phyloP scores from a whole-genome alignment of 2,888 invertebrate genomes.

The Tinea semifulvella region DNA sequence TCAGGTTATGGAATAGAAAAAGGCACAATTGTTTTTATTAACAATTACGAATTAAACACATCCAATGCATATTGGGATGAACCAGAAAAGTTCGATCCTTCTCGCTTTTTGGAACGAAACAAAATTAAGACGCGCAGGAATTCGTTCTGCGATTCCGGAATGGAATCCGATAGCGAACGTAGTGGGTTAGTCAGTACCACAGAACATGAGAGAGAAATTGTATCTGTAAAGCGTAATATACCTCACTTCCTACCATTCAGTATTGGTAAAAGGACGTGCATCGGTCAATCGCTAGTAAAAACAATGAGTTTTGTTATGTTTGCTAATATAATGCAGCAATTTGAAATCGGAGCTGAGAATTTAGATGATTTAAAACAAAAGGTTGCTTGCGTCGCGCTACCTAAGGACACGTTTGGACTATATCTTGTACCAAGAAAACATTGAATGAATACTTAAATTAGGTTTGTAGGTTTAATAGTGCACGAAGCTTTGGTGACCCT shows the following conservation, averaged over 20 bases:
- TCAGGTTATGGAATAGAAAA: constrained; percentile 76
- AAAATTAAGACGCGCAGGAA: constrained; percentile 42
- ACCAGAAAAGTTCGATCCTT: constrained; percentile 77
- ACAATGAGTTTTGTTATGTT: constrained; percentile 79
- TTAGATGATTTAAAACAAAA: constrained; percentile 62
- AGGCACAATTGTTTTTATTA: constrained; percentile 84
- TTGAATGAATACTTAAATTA: too few relatives aligned
- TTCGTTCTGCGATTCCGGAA: constrained; percentile 64
- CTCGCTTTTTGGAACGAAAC: constrained; percentile 71
- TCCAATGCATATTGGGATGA: constrained; percentile 77
- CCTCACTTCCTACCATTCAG: constrained; percentile 86
- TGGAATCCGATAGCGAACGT: constrained; percentile 59
- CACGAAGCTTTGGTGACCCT: too few relatives aligned
- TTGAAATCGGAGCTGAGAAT: constrained; percentile 69
- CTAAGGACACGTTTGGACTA: constrained; percentile 75
- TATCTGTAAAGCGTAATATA: constrained; percentile 60
- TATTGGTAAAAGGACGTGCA: constrained; percentile 86
- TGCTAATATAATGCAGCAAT: constrained; percentile 76
- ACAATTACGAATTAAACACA: constrained; percentile 83
- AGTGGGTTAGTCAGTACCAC: constrained; percentile 29
- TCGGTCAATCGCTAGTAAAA: constrained; percentile 82
- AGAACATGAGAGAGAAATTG: constrained; percentile 42
- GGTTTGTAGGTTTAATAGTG: too few relatives aligned
- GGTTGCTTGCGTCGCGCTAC: constrained; percentile 78
- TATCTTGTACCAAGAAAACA: constrained; percentile 64